Evolutionary conservation across 1,140 invertebrate genomes (phyloP).

Genomic region (Heliconius hewitsoni): DNA sequence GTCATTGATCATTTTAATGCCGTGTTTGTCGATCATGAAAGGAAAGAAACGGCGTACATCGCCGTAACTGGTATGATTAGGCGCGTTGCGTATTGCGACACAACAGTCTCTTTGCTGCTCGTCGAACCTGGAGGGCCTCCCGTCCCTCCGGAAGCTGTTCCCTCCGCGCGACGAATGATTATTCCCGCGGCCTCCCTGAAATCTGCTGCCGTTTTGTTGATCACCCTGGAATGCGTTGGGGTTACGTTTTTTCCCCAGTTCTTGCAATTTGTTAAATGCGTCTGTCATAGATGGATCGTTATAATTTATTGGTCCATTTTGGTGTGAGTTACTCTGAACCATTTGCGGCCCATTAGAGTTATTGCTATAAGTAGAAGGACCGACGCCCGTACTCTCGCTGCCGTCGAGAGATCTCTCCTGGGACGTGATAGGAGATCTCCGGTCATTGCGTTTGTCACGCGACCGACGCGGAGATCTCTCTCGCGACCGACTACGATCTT

Average conservation of each 20-base stretch:
- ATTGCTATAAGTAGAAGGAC: conserved; percentile 30
- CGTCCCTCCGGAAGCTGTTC: conserved; percentile 50
- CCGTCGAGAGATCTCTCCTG: conserved; percentile 42
- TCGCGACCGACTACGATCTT: conserved; percentile 78
- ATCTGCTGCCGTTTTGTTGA: conserved; percentile 51
- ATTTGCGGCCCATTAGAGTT: conserved; percentile 37
- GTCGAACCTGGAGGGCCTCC: conserved; percentile 55
- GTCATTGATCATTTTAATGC: conserved; percentile 93
- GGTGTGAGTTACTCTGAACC: conserved; percentile 28
- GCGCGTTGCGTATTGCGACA: conserved; percentile 87
- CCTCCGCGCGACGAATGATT: conserved; percentile 46
- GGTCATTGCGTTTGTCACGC: conserved; percentile 70
- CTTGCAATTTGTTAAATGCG: conserved; percentile 78
- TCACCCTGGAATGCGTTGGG: conserved; percentile 83
- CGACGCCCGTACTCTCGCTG: conserved; percentile 18
- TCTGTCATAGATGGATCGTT: conserved; percentile 61
- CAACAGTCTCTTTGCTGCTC: conserved; percentile 75
- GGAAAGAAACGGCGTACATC: conserved; percentile 92
- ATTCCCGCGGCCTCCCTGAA: conserved; percentile 45
- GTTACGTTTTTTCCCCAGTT: conserved; percentile 83
- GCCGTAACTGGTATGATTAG: conserved; percentile 85
- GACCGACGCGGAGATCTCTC: conserved; percentile 69
- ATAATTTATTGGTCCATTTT: conserved; percentile 53
- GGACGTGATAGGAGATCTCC: conserved; percentile 65
- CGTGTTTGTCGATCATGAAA: conserved; percentile 89